These are phyloP conservation scores for Orchesellides sinensis DNA, from an alignment of 2,888 invertebrate species.

Conservation along the genomic window DNA sequence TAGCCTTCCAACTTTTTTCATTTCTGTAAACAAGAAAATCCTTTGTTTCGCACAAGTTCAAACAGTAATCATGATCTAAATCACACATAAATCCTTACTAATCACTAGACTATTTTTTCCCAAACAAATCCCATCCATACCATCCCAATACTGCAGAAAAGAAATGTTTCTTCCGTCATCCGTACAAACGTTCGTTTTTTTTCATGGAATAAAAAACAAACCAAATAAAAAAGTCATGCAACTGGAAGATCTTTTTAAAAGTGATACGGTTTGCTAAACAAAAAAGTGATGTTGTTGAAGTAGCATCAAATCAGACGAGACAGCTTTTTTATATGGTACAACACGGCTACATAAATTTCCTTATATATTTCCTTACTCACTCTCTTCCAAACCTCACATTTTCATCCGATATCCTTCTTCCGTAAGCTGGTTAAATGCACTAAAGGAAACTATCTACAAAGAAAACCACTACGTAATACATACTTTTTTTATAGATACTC, in stretches of 20 bases:
- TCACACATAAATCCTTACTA: conserved; percentile 45
- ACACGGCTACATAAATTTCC: not conserved
- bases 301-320: not conserved
- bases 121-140: conserved; percentile 6
- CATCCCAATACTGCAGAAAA: not conserved
- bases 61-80: conserved; percentile 21
- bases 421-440: not conserved
- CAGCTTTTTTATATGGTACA: conserved; percentile 5
- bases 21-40: not conserved
- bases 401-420: not conserved
- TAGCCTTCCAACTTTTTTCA: not conserved
- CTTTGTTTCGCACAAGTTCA: not conserved
- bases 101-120: conserved; percentile 21
- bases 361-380: not conserved
- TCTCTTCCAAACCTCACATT: not conserved
- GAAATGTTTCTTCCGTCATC: not conserved
- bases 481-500: not conserved
- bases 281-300: not conserved
- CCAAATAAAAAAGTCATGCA: not conserved
- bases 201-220: not conserved
- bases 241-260: conserved; percentile 3
- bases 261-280: not conserved
- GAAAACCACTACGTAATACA: not conserved
- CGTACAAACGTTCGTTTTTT: too few species aligned
- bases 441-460: not conserved